phyloP scores from a whole-genome alignment of 2,888 invertebrate species.

The Torymus tubicola region DNA sequence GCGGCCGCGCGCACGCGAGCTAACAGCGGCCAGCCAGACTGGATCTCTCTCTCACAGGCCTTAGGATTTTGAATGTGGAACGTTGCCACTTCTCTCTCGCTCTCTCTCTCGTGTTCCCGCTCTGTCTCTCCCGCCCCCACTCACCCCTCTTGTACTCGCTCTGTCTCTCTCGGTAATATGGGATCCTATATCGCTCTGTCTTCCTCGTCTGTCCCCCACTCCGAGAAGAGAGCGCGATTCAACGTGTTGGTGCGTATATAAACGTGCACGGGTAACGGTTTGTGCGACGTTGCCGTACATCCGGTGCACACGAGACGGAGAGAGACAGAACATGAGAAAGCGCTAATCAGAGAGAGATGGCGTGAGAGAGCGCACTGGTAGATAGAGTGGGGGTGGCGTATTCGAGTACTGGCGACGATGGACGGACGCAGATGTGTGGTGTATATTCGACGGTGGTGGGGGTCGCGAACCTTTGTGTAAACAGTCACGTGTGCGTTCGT shows the following conservation, averaged over 20 bases:
- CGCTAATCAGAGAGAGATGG: no score
- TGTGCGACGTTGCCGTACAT: conserved; percentile 75
- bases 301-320: conserved; percentile 62
- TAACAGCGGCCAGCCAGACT: conserved; percentile 61
- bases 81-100: conserved; percentile 73
- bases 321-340: no score
- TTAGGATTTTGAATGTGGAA: conserved; percentile 73
- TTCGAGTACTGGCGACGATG: conserved; percentile 36
- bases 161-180: conserved; percentile 32
- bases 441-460: conserved; percentile 62
- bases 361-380: conserved; percentile 60
- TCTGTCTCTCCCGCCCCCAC: conserved; percentile 15
- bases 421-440: conserved; percentile 57
- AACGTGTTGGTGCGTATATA: conserved; percentile 57
- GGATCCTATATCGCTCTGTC: conserved; percentile 27
- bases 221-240: neutral
- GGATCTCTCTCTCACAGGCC: conserved; percentile 62
- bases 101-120: conserved; percentile 31
- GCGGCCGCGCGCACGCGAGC: conserved; percentile 54
- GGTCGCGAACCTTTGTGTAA: conserved; percentile 58
- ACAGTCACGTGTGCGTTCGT: conserved; percentile 57
- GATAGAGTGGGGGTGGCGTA: conserved; percentile 64
- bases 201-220: conserved; percentile 4
- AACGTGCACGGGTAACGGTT: conserved; percentile 69
- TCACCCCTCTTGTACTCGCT: neutral